These are phyloP conservation scores for Pseudotriccus pelzelni DNA, from an alignment of 2,797 vertebrate species.

Conservation along the genomic window DNA sequence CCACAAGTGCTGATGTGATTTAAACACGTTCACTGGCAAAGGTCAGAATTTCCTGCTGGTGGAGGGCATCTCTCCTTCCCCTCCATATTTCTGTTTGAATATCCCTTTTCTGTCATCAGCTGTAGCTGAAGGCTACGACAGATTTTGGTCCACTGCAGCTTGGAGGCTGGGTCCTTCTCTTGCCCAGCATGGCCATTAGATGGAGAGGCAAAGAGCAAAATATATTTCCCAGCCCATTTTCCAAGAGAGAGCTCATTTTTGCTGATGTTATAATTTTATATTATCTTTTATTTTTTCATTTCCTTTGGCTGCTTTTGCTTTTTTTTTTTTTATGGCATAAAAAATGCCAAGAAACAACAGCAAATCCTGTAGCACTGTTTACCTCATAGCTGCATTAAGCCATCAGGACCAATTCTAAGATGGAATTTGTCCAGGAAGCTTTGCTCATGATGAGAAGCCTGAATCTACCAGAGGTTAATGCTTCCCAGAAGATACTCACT, in stretches of 20 bases:
- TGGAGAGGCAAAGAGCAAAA: not conserved
- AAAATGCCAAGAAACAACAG: too few relatives aligned
- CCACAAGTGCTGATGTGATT: not conserved
- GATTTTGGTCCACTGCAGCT: not conserved
- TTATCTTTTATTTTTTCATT: not conserved
- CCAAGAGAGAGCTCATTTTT: not conserved
- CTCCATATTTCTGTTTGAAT: accelerated
- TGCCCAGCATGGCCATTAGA: not conserved
- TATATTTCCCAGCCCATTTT: not conserved
- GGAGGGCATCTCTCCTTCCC: not conserved
- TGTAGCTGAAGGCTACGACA: not conserved
- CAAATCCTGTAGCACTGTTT: not conserved
- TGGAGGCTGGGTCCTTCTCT: not conserved
- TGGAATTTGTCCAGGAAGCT: not conserved
- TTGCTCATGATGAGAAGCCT: not conserved
- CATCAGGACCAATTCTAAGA: not conserved
- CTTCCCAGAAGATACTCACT: not conserved
- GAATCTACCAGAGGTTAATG: not conserved
- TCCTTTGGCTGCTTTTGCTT: not conserved
- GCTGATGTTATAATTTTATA: not conserved
- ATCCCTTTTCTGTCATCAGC: not conserved
- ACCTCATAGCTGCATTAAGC: not conserved
- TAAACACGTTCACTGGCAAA: not conserved
- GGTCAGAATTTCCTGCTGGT: not conserved
- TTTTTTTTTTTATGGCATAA: not conserved